Conservation (phyloP, 2,888 invertebrate species). For the Fragum fragum region DNA sequence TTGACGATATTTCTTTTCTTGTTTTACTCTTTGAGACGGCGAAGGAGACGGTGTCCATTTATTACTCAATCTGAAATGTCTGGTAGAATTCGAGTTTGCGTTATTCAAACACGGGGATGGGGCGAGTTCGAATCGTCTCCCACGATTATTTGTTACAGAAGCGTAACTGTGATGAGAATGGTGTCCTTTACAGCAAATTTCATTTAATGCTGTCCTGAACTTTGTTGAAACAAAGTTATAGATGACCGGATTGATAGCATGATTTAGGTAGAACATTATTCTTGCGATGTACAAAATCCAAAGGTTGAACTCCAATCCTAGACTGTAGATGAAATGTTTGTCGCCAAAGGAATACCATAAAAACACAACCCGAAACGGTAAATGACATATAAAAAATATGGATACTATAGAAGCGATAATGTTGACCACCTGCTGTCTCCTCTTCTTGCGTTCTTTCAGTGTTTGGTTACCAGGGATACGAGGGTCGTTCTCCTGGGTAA, state of each 20-base stretch:
- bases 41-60: not conserved
- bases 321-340: conserved; percentile 40
- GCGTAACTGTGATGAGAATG: not conserved
- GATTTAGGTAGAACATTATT: conserved; percentile 82
- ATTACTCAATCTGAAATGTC: conserved; percentile 1
- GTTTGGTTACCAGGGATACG: conserved; percentile 19
- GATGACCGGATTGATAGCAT: conserved; percentile 74
- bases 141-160: not conserved
- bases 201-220: conserved; percentile 39
- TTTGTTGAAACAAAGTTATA: conserved; percentile 71
- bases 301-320: conserved; percentile 70
- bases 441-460: conserved; percentile 29
- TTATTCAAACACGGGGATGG: not conserved
- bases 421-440: conserved; percentile 66
- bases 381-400: conserved; percentile 73
- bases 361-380: conserved; percentile 69
- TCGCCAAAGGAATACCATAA: conserved; percentile 71
- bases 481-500: conserved; percentile 15
- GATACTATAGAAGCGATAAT: conserved; percentile 68
- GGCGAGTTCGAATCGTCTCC: not conserved
- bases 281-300: conserved; percentile 66
- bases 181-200: not conserved
- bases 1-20: not conserved
- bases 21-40: not conserved
- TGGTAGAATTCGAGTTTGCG: not conserved